Percentiles rank a stretch among this genome's conserved stretches.
phyloP scores from a whole-genome alignment of 2,888 invertebrate genomes.

The Diachrysia chrysitis region DNA sequence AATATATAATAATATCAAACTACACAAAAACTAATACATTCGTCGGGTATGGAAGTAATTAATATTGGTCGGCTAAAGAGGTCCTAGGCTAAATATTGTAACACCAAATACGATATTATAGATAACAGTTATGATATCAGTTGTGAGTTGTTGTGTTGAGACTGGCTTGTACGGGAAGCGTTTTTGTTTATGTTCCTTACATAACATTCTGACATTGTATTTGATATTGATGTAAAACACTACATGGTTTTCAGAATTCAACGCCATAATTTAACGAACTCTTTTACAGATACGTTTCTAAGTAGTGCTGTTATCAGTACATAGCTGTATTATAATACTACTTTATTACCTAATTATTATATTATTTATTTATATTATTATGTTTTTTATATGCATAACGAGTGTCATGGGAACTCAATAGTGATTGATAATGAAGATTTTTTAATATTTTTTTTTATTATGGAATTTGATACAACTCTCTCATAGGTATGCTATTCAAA shows the following conservation, averaged over 20 bases:
- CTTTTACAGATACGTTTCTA: background rate
- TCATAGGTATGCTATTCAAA: no score
- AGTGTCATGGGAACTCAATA: no score
- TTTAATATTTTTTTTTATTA: no score
- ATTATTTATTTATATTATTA: no score
- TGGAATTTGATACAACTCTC: no score
- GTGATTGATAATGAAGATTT: no score
- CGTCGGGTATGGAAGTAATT: conserved; percentile 2
- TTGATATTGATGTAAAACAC: conserved; percentile 30
- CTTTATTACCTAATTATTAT: no score
- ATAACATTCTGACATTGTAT: conserved; percentile 28
- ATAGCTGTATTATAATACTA: background rate
- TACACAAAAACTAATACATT: no score
- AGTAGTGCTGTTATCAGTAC: conserved; percentile 6
- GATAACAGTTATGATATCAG: conserved; percentile 13
- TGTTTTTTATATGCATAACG: no score
- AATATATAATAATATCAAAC: background rate
- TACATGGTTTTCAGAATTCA: background rate
- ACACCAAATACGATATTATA: conserved; percentile 15
- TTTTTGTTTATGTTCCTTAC: conserved; percentile 29
- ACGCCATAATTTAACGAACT: conserved; percentile 10
- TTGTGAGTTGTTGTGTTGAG: conserved; percentile 6
- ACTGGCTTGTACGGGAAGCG: conserved; percentile 16
- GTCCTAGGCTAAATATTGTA: conserved; percentile 21
- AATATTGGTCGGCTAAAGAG: conserved; percentile 17